phyloP scores from a whole-genome alignment of 2,113 vertebrate genomes.

The Pelmatolapia mariae region DNA sequence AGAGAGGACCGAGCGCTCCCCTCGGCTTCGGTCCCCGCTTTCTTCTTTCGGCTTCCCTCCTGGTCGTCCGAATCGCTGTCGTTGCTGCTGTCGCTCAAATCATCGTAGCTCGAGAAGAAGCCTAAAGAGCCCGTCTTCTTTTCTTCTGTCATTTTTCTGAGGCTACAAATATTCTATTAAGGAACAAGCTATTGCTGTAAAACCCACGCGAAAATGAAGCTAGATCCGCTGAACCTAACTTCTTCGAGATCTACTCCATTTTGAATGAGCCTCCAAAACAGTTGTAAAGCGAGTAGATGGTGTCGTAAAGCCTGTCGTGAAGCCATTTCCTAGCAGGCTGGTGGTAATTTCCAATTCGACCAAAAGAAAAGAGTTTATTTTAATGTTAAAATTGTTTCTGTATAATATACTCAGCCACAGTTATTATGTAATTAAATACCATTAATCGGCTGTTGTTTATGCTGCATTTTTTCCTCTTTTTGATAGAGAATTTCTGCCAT shows the following conservation, averaged over 20 bases:
- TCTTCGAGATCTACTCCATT: constrained; percentile 49
- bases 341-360: not conserved
- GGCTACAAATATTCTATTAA: fast-evolving
- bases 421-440: not conserved
- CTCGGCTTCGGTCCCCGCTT: not conserved
- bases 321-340: not conserved
- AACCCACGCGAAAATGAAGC: not conserved
- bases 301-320: constrained; percentile 37
- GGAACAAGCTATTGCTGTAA: not conserved
- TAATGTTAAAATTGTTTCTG: not conserved
- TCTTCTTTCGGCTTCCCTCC: constrained; percentile 45
- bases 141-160: constrained; percentile 74
- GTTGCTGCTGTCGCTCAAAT: constrained; percentile 70
- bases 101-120: constrained; percentile 86
- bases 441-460: not conserved
- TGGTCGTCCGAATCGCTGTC: constrained; percentile 70
- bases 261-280: constrained; percentile 63
- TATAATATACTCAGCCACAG: not conserved
- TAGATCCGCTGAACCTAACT: too few species aligned
- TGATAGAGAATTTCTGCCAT: not conserved
- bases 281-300: not conserved
- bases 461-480: not conserved
- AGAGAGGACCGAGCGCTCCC: constrained; percentile 5
- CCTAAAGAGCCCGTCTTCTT: constrained; percentile 78
- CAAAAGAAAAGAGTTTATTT: not conserved